phyloP scores from a whole-genome alignment of 2,888 invertebrate genomes.

The Idaea aversata region DNA sequence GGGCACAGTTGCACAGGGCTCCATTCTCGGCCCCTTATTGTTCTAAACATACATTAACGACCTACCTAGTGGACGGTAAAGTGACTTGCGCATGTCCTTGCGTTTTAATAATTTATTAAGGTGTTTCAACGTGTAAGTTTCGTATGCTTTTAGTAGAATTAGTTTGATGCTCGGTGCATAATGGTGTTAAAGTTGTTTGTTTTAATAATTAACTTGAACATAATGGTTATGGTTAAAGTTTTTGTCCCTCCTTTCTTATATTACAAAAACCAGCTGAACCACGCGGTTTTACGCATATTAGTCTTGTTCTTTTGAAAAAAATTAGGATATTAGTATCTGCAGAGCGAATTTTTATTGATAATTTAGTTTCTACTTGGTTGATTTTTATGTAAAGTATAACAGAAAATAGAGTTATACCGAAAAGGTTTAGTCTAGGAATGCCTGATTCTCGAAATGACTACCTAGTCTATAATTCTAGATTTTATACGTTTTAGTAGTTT shows the following conservation, averaged over 20 bases:
- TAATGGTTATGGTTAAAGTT: slow-evolving; percentile 10
- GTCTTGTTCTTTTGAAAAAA: too few species aligned
- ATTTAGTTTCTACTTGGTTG: too few species aligned
- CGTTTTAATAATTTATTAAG: slow-evolving; percentile 37
- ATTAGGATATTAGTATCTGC: too few species aligned
- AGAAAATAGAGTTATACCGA: too few species aligned
- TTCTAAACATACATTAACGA: slow-evolving; percentile 32
- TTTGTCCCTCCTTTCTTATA: background rate
- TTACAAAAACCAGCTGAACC: too few species aligned
- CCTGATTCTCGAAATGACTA: too few species aligned
- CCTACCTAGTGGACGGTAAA: background rate
- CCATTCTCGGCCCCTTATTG: slow-evolving; percentile 28
- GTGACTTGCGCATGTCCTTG: slow-evolving; percentile 39
- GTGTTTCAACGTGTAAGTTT: slow-evolving; percentile 26
- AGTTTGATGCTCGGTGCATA: slow-evolving; percentile 6
- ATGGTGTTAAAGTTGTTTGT: slow-evolving; percentile 22
- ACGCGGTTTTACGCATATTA: too few species aligned
- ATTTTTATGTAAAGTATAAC: too few species aligned
- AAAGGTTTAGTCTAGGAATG: too few species aligned
- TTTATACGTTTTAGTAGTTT: too few species aligned
- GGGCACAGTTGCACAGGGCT: slow-evolving; percentile 25
- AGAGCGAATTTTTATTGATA: too few species aligned
- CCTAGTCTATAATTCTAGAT: too few species aligned
- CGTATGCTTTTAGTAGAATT: slow-evolving; percentile 1
- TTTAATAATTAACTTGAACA: slow-evolving; percentile 18